Evolutionary conservation across 2,113 vertebrate genomes (phyloP), one percentile per base, ranked within the genome.

Genomic region (Saguinus imperator): DNA sequence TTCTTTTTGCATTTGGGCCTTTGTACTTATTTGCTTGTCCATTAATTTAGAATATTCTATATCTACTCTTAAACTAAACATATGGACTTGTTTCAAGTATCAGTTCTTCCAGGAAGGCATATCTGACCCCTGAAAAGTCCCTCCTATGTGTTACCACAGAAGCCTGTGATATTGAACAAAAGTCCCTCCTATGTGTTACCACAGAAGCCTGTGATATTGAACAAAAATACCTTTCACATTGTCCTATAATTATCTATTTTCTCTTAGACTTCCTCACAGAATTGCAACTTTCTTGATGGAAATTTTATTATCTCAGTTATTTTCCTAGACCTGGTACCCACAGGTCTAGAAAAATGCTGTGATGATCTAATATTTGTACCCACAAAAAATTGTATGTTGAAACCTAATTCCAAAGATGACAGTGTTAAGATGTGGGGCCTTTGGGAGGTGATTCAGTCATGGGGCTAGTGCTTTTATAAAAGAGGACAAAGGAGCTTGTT

Each of bases 261-360:
- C 35, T 37, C n/a, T 85, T 43, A 64, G 52, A 57, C 35, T 92
- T 80, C n/a, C 13, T 50, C n/a, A 92, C 2, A 55, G 23, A 32
- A 72, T 10, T 40, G 1, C 55, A 50, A 12, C 5, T 57, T 87
- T 82, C 66, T 95, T 86, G 25, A 64, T 52, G 18, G 29, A 2
- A 45, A 81, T 95, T 4, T 25, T 40, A 7, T 57, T 50, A 25
- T 35, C 8, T n/a, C 48, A 25, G 64, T 72, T 64, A 70, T 35
- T 95, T 96, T 93, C 70, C 86, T 93, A 81, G 35, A 43, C 27
- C 57, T 70, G 17, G 48, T 11, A 82, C 23, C n/a, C 61, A 90
- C 12, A 64, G 61, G 61, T 64, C 61, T 64, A 32, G 16, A 93
- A 7, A 96, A 40, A 61, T 61, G 23, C 52, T 37, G 1, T 14